Evolutionary conservation across 2,888 invertebrate genomes (phyloP), one percentile per base, ranked within the genome.

Genomic region (Alviniconcha strummeri): DNA sequence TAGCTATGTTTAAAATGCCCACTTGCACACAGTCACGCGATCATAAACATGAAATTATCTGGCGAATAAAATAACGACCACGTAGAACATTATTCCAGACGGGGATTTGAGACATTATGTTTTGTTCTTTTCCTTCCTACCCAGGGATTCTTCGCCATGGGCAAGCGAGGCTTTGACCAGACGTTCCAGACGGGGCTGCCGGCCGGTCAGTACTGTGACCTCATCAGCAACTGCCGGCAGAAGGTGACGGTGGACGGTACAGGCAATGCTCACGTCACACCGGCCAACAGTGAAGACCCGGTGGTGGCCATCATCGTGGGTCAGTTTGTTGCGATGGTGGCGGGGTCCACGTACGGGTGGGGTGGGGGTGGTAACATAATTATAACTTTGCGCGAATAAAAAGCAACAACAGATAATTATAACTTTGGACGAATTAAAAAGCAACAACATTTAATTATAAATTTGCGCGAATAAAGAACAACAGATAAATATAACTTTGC

Each of bases 161-260:
- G 92, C 74, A 90, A 82, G 90, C 36, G 87, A 88, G 71, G 90
- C 88, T 36, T 89, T 93, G 88, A 89, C 91, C 83, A 84, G 83
- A 89, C 87, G 11, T 84, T 93, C n/a, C 86, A 91, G 82, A 92
- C 82, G 3, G 82, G 93, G 36, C 84, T 93, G 54, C 92, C 93
- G 2, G 88, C 89, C 7, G 93, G 93, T 11, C 87, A 90, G 81
- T 93, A 93, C 84, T 93, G 93, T 87, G 92, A 93, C 86, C 86
- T 93, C 36, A 92, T 93, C 67, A 88, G 89, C n/a, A 91, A 92
- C 76, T 91, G 91, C 81, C 88, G 88, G 19, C 88, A 87, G 82
- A 90, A 89, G 81, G 84, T 92, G 52, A 90, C 88, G 4, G 92
- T 92, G 0, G 90, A 90, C 80, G 87, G 88, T 4, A 88, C 87